Evolutionary conservation across 2,888 invertebrate species (phyloP), one percentile per base, ranked within the genome.

Genomic region (Clunio marinus): DNA sequence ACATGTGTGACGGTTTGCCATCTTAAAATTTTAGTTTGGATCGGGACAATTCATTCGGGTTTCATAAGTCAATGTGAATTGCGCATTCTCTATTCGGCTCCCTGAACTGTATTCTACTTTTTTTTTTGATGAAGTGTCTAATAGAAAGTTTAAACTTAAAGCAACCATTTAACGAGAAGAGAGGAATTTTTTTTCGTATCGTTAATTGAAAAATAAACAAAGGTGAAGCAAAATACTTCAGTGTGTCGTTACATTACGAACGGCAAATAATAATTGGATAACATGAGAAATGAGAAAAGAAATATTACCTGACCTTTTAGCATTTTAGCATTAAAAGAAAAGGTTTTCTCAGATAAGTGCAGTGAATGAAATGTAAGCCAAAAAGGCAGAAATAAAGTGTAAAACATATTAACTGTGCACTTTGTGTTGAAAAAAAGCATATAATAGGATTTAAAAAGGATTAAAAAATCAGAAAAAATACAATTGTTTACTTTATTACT

Each of bases 21-120:
- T 66, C 66, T 66, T 66, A 66, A 66, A 51, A 55, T 55, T 66
- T 66, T 66, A 45, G 10, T 62, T 62, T 37, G 45, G 24, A 65
- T 46, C 63, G 41, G 15, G 17, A 25, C 28, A 32, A 32, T 20
- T 66, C 66, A 66, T 66, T 66, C 66, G 66, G 51, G 66, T 66
- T 66, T 55, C 24, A 22, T 25, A 20, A 55, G 66, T 66, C 66
- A 55, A 66, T 24, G 66, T 55, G 66, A 66, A 55, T 66, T 66
- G 66, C 66, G 66, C 66, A 66, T 46, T 51, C 51, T 17, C 27
- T 28, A 46, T 5, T 57, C 63, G 46, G 45, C 46, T 25, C 60
- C 8, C 15, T 27, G 28, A 57, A 25, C 13, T 25, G n/a, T n/a
- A n/a, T n/a, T n/a, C n/a, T n/a, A n/a, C n/a, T n/a, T n/a, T n/a